A percentile compares a stretch with the other conserved stretches of the same genome.
Conservation (phyloP, 2,797 vertebrate species). For the Sebastes diaconus region DNA sequence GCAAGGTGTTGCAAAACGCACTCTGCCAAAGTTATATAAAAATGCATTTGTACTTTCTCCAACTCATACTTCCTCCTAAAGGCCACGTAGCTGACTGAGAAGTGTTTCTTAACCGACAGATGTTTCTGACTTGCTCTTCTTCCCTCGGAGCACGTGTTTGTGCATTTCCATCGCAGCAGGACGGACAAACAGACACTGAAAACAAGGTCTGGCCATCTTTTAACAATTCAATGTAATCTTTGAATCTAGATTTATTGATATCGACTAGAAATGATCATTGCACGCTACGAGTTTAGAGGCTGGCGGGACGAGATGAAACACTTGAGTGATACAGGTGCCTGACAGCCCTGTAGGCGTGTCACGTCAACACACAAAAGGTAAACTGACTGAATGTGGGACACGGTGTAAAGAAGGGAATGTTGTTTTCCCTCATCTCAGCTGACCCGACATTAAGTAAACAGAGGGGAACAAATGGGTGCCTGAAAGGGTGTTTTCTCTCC, state of each 20-base stretch:
- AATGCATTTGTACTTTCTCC: not conserved
- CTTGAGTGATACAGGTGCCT: conserved; percentile 6
- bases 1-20: not conserved
- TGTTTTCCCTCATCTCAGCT: conserved; percentile 61
- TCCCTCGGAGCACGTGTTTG: not conserved
- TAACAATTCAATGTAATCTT: not conserved
- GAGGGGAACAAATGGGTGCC: conserved; percentile 7
- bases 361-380: conserved; percentile 37
- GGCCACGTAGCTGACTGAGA: not conserved
- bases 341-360: conserved; percentile 45
- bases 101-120: not conserved
- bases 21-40: not conserved
- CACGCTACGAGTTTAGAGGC: not conserved
- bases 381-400: conserved; percentile 37
- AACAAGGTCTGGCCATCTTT: not conserved
- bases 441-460: conserved; percentile 58
- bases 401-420: conserved; percentile 16
- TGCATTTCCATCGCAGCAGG: not conserved
- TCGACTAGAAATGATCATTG: not conserved
- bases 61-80: not conserved
- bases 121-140: not conserved
- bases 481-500: conserved; percentile 66
- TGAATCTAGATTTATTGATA: not conserved
- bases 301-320: not conserved
- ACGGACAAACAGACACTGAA: not conserved